Evolutionary conservation across 2,888 invertebrate genomes (phyloP).

Genomic region (Melanchra persicariae): DNA sequence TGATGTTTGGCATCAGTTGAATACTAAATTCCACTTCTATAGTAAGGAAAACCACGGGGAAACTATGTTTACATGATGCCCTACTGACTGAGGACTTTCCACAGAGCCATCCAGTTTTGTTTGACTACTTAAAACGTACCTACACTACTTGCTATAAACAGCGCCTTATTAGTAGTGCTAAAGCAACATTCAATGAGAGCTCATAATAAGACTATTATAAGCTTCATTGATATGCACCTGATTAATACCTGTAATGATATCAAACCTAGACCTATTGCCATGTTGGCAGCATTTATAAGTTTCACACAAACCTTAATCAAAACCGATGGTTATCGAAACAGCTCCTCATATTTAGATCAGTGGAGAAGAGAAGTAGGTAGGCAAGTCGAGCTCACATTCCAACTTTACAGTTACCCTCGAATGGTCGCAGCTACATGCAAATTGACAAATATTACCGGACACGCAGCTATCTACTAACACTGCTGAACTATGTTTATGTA

Average conservation of each 20-base stretch:
- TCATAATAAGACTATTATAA: constrained; percentile 4
- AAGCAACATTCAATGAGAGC: background rate
- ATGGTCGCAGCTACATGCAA: constrained; percentile 77
- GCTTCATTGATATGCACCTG: constrained; percentile 16
- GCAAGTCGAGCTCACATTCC: constrained; percentile 79
- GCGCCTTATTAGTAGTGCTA: background rate
- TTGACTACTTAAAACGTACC: background rate
- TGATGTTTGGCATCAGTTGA: constrained; percentile 3
- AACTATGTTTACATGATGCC: background rate
- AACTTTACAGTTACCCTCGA: constrained; percentile 82
- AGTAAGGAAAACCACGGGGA: constrained; percentile 7
- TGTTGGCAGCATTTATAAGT: constrained; percentile 36
- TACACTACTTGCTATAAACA: constrained; percentile 9
- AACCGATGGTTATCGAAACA: constrained; percentile 65
- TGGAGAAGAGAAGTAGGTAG: constrained; percentile 76
- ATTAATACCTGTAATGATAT: constrained; percentile 33
- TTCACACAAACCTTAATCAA: constrained; percentile 49
- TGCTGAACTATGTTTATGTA: constrained; percentile 23
- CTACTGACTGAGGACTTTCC: background rate
- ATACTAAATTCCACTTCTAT: background rate
- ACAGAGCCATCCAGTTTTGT: background rate
- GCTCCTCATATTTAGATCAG: constrained; percentile 73
- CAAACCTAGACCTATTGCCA: constrained; percentile 23
- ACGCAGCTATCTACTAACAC: constrained; percentile 50
- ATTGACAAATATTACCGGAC: constrained; percentile 84